These are phyloP conservation scores for Neelides sp. DNA, from an alignment of 1,140 invertebrate species.

Conservation along the genomic window DNA sequence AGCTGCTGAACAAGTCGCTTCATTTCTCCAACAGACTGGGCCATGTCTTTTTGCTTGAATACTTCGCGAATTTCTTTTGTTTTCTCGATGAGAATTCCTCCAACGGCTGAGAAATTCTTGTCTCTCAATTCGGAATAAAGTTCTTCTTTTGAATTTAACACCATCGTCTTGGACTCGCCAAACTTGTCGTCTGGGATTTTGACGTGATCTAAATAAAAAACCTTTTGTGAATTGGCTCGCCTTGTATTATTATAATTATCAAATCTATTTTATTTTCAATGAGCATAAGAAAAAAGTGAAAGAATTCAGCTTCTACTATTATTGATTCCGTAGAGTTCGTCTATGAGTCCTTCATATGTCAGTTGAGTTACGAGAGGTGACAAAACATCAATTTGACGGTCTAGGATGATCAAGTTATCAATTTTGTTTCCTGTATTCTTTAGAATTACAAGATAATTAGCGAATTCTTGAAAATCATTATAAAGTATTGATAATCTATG, in stretches of 20 bases:
- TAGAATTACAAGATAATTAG: not conserved
- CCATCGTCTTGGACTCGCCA: constrained; percentile 64
- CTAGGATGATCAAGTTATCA: constrained; percentile 76
- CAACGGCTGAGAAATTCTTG: constrained; percentile 87
- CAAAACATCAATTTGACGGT: constrained; percentile 79
- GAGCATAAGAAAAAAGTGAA: not conserved
- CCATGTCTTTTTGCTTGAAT: constrained; percentile 39
- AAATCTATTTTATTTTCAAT: constrained; percentile 7
- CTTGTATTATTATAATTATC: not conserved
- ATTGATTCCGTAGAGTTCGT: constrained; percentile 68
- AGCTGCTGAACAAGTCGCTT: constrained; percentile 83
- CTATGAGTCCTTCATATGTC: constrained; percentile 94
- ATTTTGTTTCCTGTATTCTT: constrained; percentile 45
- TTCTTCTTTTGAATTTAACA: constrained; percentile 80
- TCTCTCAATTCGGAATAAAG: constrained; percentile 80
- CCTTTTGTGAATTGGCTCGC: not conserved
- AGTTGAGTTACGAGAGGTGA: constrained; percentile 85
- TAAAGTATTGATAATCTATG: not conserved
- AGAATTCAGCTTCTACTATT: constrained; percentile 46
- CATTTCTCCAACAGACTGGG: constrained; percentile 80
- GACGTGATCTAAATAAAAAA: constrained; percentile 52
- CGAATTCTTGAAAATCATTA: not conserved
- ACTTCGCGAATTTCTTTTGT: constrained; percentile 56
- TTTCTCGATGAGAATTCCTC: constrained; percentile 68
- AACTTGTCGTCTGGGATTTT: constrained; percentile 54